phyloP scores from a whole-genome alignment of 2,113 vertebrate species.

The Natator depressus region DNA sequence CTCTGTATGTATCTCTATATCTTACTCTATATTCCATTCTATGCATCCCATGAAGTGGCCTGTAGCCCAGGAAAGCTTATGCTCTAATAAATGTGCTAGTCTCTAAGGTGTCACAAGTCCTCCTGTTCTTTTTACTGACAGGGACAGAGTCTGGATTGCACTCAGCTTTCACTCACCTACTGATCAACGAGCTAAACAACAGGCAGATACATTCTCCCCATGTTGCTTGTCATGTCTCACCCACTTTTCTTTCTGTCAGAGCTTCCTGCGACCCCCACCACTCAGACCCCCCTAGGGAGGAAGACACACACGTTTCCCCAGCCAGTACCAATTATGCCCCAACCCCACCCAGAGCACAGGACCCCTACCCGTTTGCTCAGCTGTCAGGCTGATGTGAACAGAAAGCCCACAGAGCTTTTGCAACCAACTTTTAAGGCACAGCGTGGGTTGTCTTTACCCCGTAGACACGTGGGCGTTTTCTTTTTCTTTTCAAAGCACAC shows the following conservation, averaged over 20 bases:
- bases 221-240: not conserved
- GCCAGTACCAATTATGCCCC: not conserved
- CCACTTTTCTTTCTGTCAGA: not conserved
- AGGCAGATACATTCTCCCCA: not conserved
- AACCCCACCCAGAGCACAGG: not conserved
- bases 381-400: not conserved
- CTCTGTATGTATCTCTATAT: too few species aligned
- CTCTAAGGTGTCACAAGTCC: too few species aligned
- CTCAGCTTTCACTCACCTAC: not conserved
- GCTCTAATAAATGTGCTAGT: too few species aligned
- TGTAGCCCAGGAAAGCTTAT: too few species aligned
- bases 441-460: slow-evolving; percentile 72
- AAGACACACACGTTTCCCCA: not conserved
- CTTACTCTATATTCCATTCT: too few species aligned
- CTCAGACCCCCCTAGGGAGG: not conserved
- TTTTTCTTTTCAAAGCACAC: slow-evolving; percentile 40
- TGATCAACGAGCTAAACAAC: too few species aligned
- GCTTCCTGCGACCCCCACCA: not conserved
- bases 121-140: too few species aligned
- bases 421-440: slow-evolving; percentile 78
- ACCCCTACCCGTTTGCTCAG: accelerated
- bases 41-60: too few species aligned
- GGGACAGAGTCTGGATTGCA: not conserved
- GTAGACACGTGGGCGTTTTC: slow-evolving; percentile 63
- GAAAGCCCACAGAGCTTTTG: slow-evolving; percentile 2